Conservation (phyloP, 2,888 invertebrate genomes). For the Pheosia gnoma region DNA sequence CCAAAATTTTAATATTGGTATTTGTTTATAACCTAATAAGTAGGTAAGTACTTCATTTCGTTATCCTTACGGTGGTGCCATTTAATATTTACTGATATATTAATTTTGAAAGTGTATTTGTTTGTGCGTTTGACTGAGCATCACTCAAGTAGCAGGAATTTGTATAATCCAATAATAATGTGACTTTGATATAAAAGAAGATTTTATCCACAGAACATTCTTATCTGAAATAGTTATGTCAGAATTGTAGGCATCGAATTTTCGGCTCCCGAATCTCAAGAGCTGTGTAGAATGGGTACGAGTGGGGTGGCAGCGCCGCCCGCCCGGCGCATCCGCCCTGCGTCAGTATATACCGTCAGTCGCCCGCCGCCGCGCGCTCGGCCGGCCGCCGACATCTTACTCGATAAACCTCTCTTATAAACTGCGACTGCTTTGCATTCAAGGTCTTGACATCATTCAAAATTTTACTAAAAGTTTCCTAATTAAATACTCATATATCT, state of each 20-base stretch:
- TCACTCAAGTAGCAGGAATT: too few species aligned
- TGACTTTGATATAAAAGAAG: too few species aligned
- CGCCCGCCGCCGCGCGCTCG: constrained; percentile 78
- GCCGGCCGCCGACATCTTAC: constrained; percentile 67
- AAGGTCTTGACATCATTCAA: constrained; percentile 31
- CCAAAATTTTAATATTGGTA: too few species aligned
- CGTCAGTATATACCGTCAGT: constrained; percentile 71
- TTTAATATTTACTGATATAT: too few species aligned
- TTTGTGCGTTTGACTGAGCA: too few species aligned
- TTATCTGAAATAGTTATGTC: not conserved
- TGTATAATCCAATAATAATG: too few species aligned
- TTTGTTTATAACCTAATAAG: too few species aligned
- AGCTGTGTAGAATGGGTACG: constrained; percentile 50
- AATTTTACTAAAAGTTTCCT: constrained; percentile 6
- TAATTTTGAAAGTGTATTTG: too few species aligned
- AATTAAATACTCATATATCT: constrained; percentile 16
- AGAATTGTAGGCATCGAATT: constrained; percentile 6
- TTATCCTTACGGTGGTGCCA: too few species aligned
- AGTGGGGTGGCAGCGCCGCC: constrained; percentile 73
- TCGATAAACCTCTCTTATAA: constrained; percentile 38
- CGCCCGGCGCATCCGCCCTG: constrained; percentile 81
- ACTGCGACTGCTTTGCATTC: constrained; percentile 29
- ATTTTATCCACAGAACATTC: not conserved
- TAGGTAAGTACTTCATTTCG: too few species aligned
- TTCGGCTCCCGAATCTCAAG: constrained; percentile 42